Conservation (phyloP, 2,113 vertebrate genomes). For the Thunnus thynnus region DNA sequence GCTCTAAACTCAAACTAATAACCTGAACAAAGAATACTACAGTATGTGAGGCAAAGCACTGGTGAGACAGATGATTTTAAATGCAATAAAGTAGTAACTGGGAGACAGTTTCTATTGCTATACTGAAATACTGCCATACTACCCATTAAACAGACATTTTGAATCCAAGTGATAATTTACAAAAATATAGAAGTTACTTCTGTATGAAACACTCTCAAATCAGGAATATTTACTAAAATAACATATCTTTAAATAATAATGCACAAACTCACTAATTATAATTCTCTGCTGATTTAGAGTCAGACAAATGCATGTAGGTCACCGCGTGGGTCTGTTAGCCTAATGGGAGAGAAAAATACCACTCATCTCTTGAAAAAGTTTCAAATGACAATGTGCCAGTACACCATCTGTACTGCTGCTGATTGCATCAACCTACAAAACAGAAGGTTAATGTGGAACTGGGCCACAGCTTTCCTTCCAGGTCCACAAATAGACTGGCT, state of each 20-base stretch:
- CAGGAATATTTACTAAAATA: constrained; percentile 7
- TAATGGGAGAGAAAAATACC: constrained; percentile 27
- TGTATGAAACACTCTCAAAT: neutral
- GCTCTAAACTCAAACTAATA: neutral
- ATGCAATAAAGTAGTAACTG: neutral
- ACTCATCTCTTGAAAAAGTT: constrained; percentile 62
- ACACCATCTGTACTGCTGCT: constrained; percentile 68
- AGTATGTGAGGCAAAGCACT: neutral
- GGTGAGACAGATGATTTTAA: neutral
- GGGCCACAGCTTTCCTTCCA: constrained; percentile 51
- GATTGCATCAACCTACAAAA: constrained; percentile 54
- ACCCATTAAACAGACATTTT: too few relatives aligned
- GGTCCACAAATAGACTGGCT: constrained; percentile 56
- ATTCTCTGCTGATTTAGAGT: constrained; percentile 2
- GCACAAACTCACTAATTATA: neutral
- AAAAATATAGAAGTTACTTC: neutral
- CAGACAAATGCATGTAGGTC: constrained; percentile 49
- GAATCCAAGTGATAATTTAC: neutral
- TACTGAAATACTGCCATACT: neutral
- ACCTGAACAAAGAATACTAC: neutral
- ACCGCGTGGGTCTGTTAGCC: neutral
- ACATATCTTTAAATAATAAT: constrained; percentile 6
- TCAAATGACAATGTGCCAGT: constrained; percentile 58
- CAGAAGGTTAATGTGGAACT: constrained; percentile 64
- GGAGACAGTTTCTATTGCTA: neutral